Evolutionary conservation across 2,113 vertebrate genomes (phyloP).

Genomic region (Neolamprologus falcicula): DNA sequence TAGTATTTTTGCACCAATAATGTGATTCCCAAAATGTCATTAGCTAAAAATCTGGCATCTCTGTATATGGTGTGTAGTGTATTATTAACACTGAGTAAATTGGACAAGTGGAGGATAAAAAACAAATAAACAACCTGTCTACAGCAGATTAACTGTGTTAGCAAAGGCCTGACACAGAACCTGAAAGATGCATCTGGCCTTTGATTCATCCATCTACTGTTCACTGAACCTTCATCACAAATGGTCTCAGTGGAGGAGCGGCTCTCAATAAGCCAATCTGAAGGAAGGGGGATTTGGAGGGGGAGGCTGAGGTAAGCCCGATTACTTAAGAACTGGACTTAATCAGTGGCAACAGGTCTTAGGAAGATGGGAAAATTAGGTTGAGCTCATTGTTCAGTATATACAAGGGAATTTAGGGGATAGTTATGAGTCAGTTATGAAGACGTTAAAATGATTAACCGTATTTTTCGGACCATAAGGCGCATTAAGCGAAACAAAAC

Average conservation of each 20-base stretch:
- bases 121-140: neutral
- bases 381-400: neutral
- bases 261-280: neutral
- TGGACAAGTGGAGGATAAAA: neutral
- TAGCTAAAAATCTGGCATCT: neutral
- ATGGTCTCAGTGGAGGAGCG: neutral
- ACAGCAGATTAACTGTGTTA: neutral
- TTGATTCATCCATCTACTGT: neutral
- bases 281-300: neutral
- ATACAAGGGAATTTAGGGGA: neutral
- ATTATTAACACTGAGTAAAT: rapidly evolving
- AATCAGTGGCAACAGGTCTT: neutral
- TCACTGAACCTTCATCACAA: neutral
- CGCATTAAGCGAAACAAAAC: neutral
- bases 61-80: neutral
- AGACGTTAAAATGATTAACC: neutral
- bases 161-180: neutral
- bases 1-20: neutral
- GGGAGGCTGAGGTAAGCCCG: neutral
- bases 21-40: neutral
- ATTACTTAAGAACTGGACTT: neutral
- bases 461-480: rapidly evolving
- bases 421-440: neutral
- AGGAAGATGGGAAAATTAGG: neutral
- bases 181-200: neutral